Base-by-base conservation (phyloP, 2,113 vertebrate genomes). In the Lampris incognitus region DNA sequence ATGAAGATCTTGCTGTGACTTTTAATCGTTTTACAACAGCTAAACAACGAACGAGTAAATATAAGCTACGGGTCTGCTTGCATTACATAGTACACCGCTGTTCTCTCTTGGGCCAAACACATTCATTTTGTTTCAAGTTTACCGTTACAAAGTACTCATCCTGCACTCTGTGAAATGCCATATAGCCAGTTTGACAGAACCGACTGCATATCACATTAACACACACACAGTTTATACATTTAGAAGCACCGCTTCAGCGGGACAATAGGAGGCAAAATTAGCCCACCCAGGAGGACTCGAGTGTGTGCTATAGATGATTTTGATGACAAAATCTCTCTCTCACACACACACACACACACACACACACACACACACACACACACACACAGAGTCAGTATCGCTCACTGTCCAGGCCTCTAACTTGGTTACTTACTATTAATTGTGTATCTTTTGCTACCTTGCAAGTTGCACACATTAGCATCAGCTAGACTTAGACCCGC, bases 281-380 rank as follows among this genome's bases (percentile, higher is more conserved):
- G 74, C 57, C 8, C 2, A 42, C 6, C 2, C 83, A 70, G 73
- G 83, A 87, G 75, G 52, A 77, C 49, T n/a, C 74, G 78, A 84
- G 80, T 85, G 88, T 92, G 88, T 92, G 93, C 92, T 91, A 93
- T 60, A 74, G 68, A 80, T 85, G 80, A 90, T 85, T 88, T 75
- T 79, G 79, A 82, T 76, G 82, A 88, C 72, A 82, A 64, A 80
- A 84, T 66, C 52, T 76, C 59, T n/a, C n/a, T n/a, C n/a, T n/a
- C 76, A 85, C 48, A 55, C 61, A 73, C 81, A 83, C 67, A 71
- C 39, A 50, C 24, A 24, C 24, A 24, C 24, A 24, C 24, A 24
- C 24, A 24, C 24, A 24, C 24, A 24, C 24, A 24, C 24, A 24
- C 24, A 24, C 24, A 24, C 24, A 24, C 24, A 24, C 24, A 24